Conservation (phyloP, 2,888 invertebrate genomes). For the Smittia sp. region DNA sequence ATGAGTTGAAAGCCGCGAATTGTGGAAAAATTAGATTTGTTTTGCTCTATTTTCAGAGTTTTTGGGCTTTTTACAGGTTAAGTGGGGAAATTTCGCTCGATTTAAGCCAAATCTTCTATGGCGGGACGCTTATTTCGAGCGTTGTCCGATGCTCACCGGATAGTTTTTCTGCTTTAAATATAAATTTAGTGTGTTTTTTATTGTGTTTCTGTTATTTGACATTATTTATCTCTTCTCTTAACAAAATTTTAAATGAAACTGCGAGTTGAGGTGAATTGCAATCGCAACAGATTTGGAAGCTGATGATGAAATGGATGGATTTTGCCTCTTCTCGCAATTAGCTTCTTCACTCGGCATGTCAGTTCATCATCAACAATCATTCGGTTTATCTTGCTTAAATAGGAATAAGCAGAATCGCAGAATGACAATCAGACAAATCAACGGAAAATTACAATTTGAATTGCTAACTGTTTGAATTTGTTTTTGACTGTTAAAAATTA, state of each 20-base stretch:
- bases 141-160: conserved; percentile 47
- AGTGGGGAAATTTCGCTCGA: conserved; percentile 17
- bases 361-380: no score
- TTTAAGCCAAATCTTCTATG: conserved; percentile 19
- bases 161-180: conserved; percentile 51
- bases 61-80: conserved; percentile 31
- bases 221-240: background rate
- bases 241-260: background rate
- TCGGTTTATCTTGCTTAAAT: no score
- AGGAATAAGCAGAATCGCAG: no score
- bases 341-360: no score
- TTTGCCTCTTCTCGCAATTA: no score
- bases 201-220: conserved; percentile 26
- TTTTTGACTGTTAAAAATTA: no score
- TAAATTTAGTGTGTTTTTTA: conserved; percentile 36
- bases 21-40: conserved; percentile 10
- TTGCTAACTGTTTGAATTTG: no score
- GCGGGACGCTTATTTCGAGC: background rate
- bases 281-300: no score
- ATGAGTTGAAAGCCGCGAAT: background rate
- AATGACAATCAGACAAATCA: no score
- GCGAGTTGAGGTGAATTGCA: background rate
- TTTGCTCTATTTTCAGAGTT: conserved; percentile 14
- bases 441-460: no score
- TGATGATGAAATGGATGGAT: no score